Evolutionary conservation across 2,113 vertebrate species (phyloP).

Genomic region (Rousettus leschenaultii): DNA sequence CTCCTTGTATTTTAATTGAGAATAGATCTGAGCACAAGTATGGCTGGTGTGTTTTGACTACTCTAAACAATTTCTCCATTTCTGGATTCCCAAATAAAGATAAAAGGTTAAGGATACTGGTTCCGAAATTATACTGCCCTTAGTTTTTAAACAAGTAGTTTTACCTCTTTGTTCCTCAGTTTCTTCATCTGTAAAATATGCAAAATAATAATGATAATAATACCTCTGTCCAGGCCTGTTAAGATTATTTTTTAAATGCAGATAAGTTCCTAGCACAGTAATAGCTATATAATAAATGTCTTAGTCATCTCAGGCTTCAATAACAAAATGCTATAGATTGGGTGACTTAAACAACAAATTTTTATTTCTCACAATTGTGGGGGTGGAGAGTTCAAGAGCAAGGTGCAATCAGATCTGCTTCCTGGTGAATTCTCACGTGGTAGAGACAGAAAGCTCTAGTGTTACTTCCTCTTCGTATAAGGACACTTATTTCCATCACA

Average conservation of each 20-base stretch:
- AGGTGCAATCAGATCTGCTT: background rate
- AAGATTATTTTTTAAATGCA: background rate
- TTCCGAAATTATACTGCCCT: background rate
- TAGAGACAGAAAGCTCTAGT: background rate
- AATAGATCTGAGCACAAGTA: background rate
- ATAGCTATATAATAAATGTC: background rate
- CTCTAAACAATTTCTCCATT: background rate
- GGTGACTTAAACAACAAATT: background rate
- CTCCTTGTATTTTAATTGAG: background rate
- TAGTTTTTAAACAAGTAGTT: background rate
- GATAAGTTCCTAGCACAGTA: background rate
- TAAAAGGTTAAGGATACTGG: background rate
- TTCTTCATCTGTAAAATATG: background rate
- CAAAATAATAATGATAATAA: background rate
- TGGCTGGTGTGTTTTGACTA: background rate
- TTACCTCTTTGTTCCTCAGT: background rate
- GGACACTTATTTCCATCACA: background rate
- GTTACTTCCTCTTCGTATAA: background rate
- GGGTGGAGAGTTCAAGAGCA: background rate
- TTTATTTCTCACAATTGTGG: background rate
- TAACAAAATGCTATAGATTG: background rate
- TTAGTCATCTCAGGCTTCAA: background rate
- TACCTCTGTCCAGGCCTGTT: background rate
- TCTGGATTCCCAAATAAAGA: background rate
- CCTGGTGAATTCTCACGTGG: background rate